A percentile compares a stretch with the other conserved stretches of the same genome.
Evolutionary conservation across 2,888 invertebrate species (phyloP).

Genomic region (Deilephila porcellus): DNA sequence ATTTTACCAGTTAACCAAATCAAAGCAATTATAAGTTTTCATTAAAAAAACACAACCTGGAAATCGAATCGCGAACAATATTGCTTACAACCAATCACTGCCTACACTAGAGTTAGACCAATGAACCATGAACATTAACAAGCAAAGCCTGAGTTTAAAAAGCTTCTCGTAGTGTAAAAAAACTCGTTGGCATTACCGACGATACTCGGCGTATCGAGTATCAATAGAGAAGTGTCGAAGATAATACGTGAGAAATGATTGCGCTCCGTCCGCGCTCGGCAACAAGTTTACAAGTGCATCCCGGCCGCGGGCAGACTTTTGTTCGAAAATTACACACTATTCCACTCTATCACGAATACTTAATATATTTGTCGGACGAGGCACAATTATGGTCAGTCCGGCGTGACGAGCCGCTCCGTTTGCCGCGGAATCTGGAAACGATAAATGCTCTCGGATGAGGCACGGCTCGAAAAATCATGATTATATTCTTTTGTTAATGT

Average conservation of each 20-base stretch:
- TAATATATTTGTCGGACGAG: conserved; percentile 73
- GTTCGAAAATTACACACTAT: conserved; percentile 67
- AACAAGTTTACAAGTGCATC: conserved; percentile 43
- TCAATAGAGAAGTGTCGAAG: neutral
- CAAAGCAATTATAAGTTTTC: no score
- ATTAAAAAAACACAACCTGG: no score
- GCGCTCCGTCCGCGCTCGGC: conserved; percentile 35
- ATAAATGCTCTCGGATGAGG: conserved; percentile 49
- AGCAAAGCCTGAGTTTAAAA: neutral
- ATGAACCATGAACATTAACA: neutral
- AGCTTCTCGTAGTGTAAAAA: conserved; percentile 1
- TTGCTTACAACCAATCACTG: neutral
- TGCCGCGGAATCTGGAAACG: conserved; percentile 53
- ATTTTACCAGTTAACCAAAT: no score
- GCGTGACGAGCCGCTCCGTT: conserved; percentile 69
- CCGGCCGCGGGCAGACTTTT: conserved; percentile 53
- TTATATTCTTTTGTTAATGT: neutral
- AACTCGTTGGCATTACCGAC: neutral
- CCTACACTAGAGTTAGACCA: neutral
- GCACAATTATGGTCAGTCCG: conserved; percentile 67
- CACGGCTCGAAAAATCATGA: conserved; percentile 29
- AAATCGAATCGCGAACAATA: no score
- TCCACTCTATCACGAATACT: conserved; percentile 67
- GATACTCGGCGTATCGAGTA: neutral
- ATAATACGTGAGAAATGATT: conserved; percentile 38